These are phyloP conservation scores for Nyctalus aviator DNA, from an alignment of 2,797 vertebrate species.

Conservation along the genomic window DNA sequence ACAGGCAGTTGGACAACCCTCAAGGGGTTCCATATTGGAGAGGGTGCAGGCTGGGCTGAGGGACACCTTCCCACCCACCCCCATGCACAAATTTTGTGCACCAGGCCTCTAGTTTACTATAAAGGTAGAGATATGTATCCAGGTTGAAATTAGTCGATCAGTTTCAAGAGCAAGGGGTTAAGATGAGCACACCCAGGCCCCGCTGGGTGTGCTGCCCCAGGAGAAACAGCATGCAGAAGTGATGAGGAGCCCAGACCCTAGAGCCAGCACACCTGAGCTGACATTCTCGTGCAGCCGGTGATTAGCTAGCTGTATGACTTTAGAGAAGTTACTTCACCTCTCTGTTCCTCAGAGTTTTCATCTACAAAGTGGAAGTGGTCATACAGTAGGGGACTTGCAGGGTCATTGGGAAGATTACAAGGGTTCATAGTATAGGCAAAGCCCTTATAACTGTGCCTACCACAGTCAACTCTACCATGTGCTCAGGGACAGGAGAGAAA, in stretches of 20 bases:
- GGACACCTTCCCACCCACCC: too few relatives aligned
- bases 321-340: not conserved
- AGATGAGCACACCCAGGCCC: not conserved
- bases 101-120: not conserved
- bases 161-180: not conserved
- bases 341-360: not conserved
- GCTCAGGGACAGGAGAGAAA: not conserved
- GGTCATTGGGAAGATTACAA: not conserved
- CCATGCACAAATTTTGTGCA: too few relatives aligned
- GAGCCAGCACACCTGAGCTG: not conserved
- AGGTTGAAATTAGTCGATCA: not conserved
- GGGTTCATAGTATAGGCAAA: not conserved
- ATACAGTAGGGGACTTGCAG: too few relatives aligned
- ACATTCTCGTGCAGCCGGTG: not conserved
- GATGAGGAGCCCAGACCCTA: not conserved
- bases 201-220: not conserved
- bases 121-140: not conserved
- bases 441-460: not conserved
- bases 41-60: too few relatives aligned
- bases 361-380: not conserved
- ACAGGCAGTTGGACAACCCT: too few relatives aligned
- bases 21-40: too few relatives aligned
- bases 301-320: not conserved
- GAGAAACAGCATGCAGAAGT: not conserved
- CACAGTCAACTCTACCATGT: not conserved